Percentiles rank a stretch among this genome's conserved stretches.
These are phyloP conservation scores for Aspidiotus destructor DNA, from an alignment of 2,888 invertebrate genomes.

Conservation along the genomic window DNA sequence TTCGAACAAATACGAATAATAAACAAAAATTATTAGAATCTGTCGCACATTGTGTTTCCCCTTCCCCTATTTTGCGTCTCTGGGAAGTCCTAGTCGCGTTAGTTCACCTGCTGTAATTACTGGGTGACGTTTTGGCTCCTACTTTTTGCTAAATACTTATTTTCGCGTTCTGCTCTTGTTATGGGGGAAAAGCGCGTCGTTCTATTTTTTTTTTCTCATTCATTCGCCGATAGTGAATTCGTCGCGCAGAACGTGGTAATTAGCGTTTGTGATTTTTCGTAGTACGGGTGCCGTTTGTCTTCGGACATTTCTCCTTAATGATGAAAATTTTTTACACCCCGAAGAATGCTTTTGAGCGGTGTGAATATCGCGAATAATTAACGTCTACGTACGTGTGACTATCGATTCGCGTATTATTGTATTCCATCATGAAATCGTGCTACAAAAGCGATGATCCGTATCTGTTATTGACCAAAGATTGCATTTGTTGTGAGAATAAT, in stretches of 20 bases:
- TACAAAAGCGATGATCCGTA: background rate
- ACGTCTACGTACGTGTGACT: too few relatives aligned
- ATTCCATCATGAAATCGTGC: conserved; percentile 1
- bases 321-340: too few relatives aligned
- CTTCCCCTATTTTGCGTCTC: background rate
- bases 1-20: too few relatives aligned
- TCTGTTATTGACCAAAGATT: conserved; percentile 17
- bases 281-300: too few relatives aligned
- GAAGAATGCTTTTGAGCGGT: too few relatives aligned
- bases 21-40: too few relatives aligned
- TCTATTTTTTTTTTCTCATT: background rate
- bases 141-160: background rate
- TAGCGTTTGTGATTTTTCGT: too few relatives aligned
- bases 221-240: background rate
- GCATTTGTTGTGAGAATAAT: conserved; percentile 24
- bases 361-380: too few relatives aligned
- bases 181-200: background rate
- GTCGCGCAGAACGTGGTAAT: background rate
- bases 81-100: background rate
- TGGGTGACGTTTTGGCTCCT: background rate
- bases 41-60: conserved; percentile 2
- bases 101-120: conserved; percentile 1
- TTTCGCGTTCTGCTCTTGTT: background rate
- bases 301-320: too few relatives aligned
- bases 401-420: too few relatives aligned